phyloP scores from a whole-genome alignment of 23 tunicate species.

The Ciona savignyi region DNA sequence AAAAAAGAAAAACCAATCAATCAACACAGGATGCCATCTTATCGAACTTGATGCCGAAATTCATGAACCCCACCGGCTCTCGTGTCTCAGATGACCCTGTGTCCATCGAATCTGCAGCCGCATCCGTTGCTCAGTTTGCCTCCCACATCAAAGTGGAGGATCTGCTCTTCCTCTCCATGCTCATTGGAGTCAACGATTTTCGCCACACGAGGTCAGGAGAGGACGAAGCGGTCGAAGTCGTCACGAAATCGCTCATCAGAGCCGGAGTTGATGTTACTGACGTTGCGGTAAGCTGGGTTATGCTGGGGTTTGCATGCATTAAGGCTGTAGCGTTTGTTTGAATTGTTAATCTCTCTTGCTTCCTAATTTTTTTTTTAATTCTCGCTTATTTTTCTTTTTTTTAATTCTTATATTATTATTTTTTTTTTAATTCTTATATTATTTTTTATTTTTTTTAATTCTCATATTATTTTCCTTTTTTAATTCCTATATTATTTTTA shows the following conservation, averaged over 20 bases:
- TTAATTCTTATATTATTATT: too few relatives aligned
- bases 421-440: too few relatives aligned
- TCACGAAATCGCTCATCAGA: neutral
- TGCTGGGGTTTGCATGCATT: too few relatives aligned
- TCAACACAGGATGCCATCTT: neutral
- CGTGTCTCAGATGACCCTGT: neutral
- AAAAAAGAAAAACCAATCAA: too few relatives aligned
- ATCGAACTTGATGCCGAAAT: neutral
- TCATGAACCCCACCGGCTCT: neutral
- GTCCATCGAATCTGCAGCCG: neutral
- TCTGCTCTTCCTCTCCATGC: neutral
- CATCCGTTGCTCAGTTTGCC: neutral
- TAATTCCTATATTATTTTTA: too few relatives aligned
- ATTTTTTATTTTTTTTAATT: too few relatives aligned
- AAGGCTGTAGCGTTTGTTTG: too few relatives aligned
- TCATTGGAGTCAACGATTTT: neutral
- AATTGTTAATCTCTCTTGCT: too few relatives aligned
- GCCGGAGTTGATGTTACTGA: neutral
- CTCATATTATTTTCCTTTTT: neutral
- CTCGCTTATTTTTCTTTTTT: too few relatives aligned
- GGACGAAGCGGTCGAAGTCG: neutral
- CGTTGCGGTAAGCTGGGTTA: neutral
- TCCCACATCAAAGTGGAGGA: neutral
- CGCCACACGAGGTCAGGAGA: neutral
- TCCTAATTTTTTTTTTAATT: too few relatives aligned